A percentile compares a stretch with the other conserved stretches of the same genome.
Evolutionary conservation across 2,797 vertebrate genomes (phyloP).

Genomic region (Mionectes olivaceus): DNA sequence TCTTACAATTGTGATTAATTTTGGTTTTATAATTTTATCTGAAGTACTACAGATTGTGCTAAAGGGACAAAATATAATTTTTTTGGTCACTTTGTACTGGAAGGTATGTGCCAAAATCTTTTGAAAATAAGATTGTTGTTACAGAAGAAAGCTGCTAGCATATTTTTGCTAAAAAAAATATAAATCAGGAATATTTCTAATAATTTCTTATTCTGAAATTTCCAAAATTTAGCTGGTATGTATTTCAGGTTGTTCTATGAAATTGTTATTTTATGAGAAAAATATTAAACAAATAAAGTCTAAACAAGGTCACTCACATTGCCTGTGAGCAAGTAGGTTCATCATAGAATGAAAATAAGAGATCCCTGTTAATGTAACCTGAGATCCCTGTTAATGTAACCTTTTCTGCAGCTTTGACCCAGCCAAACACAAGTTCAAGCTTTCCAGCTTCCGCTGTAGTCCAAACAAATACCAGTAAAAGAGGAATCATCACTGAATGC

Average conservation of each 20-base stretch:
- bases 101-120: background rate
- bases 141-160: background rate
- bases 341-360: background rate
- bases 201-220: background rate
- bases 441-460: background rate
- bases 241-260: background rate
- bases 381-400: background rate
- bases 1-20: background rate
- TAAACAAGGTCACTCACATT: background rate
- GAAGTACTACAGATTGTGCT: background rate
- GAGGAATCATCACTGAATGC: background rate
- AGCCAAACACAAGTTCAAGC: background rate
- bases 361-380: background rate
- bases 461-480: background rate
- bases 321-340: background rate
- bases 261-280: background rate
- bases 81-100: background rate
- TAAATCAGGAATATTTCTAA: background rate
- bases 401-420: background rate
- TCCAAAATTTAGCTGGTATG: background rate
- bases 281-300: background rate
- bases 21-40: background rate
- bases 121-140: background rate
- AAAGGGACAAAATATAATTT: background rate
- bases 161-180: background rate